Evolutionary conservation across 2,888 invertebrate genomes (phyloP).

Genomic region (Hemithea aestivaria): DNA sequence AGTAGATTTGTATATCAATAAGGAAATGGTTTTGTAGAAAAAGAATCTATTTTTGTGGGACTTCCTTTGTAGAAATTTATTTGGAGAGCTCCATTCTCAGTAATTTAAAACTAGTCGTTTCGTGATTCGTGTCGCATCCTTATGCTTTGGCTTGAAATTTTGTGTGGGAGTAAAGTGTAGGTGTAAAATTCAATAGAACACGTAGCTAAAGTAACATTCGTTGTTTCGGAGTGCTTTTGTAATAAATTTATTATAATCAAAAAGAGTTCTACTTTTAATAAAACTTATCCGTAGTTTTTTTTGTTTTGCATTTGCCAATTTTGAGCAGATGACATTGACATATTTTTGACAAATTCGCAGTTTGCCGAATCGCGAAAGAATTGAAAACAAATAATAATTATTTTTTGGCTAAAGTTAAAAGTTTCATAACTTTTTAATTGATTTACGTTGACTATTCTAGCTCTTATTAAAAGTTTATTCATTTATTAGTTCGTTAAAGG

Average conservation of each 20-base stretch:
- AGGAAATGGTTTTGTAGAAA: background rate
- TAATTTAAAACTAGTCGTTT: too few relatives aligned
- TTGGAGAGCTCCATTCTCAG: too few relatives aligned
- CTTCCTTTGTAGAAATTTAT: slow-evolving; percentile 1
- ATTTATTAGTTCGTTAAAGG: slow-evolving; percentile 25
- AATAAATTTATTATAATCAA: slow-evolving; percentile 5
- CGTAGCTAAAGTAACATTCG: background rate
- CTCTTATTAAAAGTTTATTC: slow-evolving; percentile 19
- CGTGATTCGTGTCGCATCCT: too few relatives aligned
- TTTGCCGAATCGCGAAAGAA: too few relatives aligned
- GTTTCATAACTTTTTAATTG: background rate
- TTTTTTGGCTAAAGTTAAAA: background rate
- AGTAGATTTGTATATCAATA: too few relatives aligned
- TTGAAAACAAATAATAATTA: too few relatives aligned
- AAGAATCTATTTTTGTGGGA: slow-evolving; percentile 9
- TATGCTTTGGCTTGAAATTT: too few relatives aligned
- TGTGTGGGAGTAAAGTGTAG: slow-evolving; percentile 7
- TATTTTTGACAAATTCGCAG: too few relatives aligned
- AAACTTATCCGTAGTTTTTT: too few relatives aligned
- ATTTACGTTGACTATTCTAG: slow-evolving; percentile 9
- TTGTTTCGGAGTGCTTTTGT: slow-evolving; percentile 8
- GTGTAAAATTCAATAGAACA: slow-evolving; percentile 1
- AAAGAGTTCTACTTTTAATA: too few relatives aligned
- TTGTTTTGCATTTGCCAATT: too few relatives aligned
- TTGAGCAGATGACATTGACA: too few relatives aligned